These are phyloP conservation scores for Macheiramphus alcinus DNA, from an alignment of 2,113 vertebrate genomes.

Conservation along the genomic window DNA sequence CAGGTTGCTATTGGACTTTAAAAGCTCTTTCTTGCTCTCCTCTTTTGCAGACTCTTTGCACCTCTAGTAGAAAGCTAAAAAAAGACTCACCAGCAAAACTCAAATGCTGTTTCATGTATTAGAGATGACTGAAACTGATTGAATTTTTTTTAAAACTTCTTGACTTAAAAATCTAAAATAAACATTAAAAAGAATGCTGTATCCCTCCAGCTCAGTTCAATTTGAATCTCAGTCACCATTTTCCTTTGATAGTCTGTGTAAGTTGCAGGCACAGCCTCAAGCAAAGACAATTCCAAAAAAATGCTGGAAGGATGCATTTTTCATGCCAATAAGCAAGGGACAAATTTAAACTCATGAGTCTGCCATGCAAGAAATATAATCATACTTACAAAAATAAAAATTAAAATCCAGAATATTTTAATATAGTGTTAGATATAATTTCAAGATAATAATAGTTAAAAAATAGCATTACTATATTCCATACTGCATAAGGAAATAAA, in stretches of 20 bases:
- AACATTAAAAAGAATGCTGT: conserved; percentile 5
- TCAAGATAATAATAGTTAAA: background rate
- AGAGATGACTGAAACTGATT: background rate
- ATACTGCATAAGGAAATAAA: background rate
- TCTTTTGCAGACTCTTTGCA: background rate
- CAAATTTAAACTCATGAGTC: background rate
- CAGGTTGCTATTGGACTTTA: background rate
- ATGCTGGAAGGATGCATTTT: background rate
- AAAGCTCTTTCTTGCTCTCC: background rate
- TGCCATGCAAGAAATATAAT: background rate
- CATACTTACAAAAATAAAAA: background rate
- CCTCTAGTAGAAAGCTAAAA: background rate
- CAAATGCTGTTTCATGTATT: conserved; percentile 25
- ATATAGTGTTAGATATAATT: background rate
- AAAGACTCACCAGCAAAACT: background rate
- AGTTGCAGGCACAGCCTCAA: conserved; percentile 19
- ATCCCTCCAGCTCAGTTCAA: conserved; percentile 2
- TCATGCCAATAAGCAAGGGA: background rate
- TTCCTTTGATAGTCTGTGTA: conserved; percentile 48
- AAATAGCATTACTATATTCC: background rate
- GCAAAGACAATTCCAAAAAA: background rate
- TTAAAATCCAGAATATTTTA: background rate
- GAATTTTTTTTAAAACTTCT: background rate
- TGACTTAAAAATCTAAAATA: conserved; percentile 36
- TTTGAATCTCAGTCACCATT: conserved; percentile 35